Evolutionary conservation across 2,113 vertebrate genomes (phyloP).

Genomic region (Microtus pennsylvanicus): DNA sequence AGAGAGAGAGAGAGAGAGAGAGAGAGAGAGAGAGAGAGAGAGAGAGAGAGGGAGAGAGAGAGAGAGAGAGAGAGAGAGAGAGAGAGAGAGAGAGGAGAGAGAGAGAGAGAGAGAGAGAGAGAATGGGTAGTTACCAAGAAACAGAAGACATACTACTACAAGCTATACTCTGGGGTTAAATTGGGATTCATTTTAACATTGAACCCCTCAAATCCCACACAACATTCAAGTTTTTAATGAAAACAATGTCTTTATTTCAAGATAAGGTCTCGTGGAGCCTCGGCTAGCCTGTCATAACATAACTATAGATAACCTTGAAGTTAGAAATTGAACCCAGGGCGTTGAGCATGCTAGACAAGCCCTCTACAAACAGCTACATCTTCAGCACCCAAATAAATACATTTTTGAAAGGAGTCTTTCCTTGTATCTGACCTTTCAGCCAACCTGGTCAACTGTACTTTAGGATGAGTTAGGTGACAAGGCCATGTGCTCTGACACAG

Average conservation of each 20-base stretch:
- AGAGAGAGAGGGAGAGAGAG: too few relatives aligned
- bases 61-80: too few relatives aligned
- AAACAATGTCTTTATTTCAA: neutral
- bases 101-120: neutral
- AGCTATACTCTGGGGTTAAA: neutral
- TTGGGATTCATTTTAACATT: slow-evolving; percentile 3
- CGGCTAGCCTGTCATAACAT: neutral
- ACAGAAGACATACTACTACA: neutral
- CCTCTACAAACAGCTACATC: neutral
- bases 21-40: too few relatives aligned
- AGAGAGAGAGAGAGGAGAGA: neutral
- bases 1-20: too few relatives aligned
- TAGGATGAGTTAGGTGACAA: neutral
- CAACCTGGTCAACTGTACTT: neutral
- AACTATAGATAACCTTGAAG: neutral
- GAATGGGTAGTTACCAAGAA: slow-evolving; percentile 59
- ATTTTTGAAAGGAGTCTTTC: slow-evolving; percentile 31
- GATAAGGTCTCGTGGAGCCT: neutral
- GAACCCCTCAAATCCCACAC: slow-evolving; percentile 25
- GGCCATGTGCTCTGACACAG: neutral
- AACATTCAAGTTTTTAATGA: neutral
- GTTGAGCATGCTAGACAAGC: neutral
- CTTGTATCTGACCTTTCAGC: neutral
- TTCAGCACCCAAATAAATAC: neutral
- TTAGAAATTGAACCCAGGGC: neutral